Conservation (phyloP, 2,113 vertebrate genomes). For the Oxyura jamaicensis region DNA sequence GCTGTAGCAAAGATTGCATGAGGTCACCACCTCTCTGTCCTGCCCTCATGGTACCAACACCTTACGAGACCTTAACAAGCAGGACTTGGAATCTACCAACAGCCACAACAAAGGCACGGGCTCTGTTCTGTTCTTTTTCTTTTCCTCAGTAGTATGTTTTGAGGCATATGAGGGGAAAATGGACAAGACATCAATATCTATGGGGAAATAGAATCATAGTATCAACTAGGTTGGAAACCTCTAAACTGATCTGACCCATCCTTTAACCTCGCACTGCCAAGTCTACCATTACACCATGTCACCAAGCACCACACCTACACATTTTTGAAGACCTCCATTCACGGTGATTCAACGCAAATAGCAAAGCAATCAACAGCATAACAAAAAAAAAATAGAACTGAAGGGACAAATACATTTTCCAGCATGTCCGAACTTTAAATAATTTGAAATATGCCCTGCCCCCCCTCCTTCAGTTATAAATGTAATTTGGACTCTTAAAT, state of each 20-base stretch:
- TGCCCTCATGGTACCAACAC: background rate
- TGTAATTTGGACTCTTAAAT: background rate
- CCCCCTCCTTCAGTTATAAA: too few relatives aligned
- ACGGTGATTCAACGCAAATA: too few relatives aligned
- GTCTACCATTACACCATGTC: too few relatives aligned
- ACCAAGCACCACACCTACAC: too few relatives aligned
- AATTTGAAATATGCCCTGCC: background rate
- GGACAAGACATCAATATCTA: fast-evolving
- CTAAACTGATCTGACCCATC: too few relatives aligned
- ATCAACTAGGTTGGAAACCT: too few relatives aligned
- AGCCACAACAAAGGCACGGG: fast-evolving
- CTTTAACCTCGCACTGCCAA: too few relatives aligned
- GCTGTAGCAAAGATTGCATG: fast-evolving
- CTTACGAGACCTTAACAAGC: fast-evolving
- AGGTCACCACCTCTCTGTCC: background rate
- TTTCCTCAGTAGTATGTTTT: background rate
- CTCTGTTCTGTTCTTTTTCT: fast-evolving
- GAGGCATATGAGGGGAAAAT: background rate
- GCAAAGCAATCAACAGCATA: fast-evolving
- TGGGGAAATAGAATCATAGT: background rate
- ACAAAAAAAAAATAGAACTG: fast-evolving
- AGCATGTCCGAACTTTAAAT: background rate
- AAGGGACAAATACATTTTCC: background rate
- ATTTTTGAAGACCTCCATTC: too few relatives aligned
- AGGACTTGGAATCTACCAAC: too few relatives aligned